Percentiles rank a stretch among this genome's conserved stretches.
These are phyloP conservation scores for Nemurella pictetii DNA, from an alignment of 2,888 invertebrate species.

Conservation along the genomic window DNA sequence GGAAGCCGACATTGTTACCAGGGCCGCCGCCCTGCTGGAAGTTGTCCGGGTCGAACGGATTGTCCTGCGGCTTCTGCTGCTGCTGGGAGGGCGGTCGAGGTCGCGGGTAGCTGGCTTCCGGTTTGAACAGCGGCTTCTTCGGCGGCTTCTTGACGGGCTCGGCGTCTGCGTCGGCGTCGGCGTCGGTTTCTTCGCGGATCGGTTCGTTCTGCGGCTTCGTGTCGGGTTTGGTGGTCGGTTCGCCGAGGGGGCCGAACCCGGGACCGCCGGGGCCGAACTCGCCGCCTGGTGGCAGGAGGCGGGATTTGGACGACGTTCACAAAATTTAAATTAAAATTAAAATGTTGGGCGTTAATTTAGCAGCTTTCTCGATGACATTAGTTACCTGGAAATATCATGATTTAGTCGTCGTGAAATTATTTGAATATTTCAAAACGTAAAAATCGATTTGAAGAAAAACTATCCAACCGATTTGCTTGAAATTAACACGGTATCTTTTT, in stretches of 20 bases:
- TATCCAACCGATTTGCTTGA: no score
- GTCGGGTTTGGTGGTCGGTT: background rate
- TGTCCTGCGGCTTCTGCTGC: background rate
- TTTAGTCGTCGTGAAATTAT: no score
- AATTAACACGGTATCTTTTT: no score
- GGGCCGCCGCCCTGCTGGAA: background rate
- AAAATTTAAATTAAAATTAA: no score
- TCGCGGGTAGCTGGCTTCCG: background rate
- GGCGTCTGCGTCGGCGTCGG: background rate
- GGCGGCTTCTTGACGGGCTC: background rate
- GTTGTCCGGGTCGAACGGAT: background rate
- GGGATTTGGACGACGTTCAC: no score
- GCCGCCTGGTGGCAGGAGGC: no score
- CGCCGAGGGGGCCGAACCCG: background rate
- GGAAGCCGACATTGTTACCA: no score
- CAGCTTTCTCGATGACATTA: no score
- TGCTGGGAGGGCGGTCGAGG: background rate
- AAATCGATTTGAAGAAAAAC: no score
- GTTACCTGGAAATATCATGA: no score
- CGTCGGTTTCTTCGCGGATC: background rate
- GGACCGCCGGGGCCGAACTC: background rate
- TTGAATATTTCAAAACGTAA: no score
- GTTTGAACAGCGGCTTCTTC: background rate
- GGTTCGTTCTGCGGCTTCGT: background rate
- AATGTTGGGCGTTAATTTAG: no score